Evolutionary conservation across 1,140 invertebrate genomes (phyloP), one percentile per base, ranked within the genome.

Genomic region (Prorops nasuta): DNA sequence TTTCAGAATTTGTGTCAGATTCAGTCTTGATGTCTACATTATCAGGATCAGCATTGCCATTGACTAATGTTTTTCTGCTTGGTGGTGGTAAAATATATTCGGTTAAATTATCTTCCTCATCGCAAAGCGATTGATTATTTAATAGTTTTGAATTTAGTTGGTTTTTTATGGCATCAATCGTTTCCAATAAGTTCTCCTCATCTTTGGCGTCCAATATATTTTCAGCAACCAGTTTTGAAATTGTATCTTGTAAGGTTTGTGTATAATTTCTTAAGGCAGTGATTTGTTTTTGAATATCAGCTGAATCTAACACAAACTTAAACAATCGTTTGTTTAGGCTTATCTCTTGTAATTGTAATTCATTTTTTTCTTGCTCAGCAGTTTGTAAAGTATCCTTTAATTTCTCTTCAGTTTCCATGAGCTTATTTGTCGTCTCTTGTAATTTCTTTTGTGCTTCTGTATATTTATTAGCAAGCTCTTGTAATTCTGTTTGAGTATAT

Each of bases 401-500:
- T 17, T 72, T 61, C 6, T 71, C 69, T 28, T 81, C 72, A 31
- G 71, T 77, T 15, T 73, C 63, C n/a, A 75, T 60, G 2, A 80
- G 69, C 51, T 80, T 77, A 18, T 78, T 74, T 39, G 73, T 70
- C 21, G 75, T 65, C 43, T 78, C 75, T 3, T 73, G 61, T 3
- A 79, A 63, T 50, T 75, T 77, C 31, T 73, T 76, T 51, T 81
- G 74, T 18, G 73, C 60, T 35, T 76, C 74, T 0, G 70, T 66
- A 44, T 80, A 73, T 51, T 79, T 80, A 10, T 60, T 57, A 17
- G 74, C 74, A 4, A 81, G 57, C 38, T 80, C 82, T 64, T 84
- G 79, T 22, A 93, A 65, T 66, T 92, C 88, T 49, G 83, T 72
- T 66, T 91, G 86, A 18, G 83, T 81, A 52, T 81, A 79, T 44